Percentiles rank a stretch among this genome's conserved stretches.
These are phyloP conservation scores for Cantharis lateralis DNA, from an alignment of 2,888 invertebrate genomes.

Conservation along the genomic window DNA sequence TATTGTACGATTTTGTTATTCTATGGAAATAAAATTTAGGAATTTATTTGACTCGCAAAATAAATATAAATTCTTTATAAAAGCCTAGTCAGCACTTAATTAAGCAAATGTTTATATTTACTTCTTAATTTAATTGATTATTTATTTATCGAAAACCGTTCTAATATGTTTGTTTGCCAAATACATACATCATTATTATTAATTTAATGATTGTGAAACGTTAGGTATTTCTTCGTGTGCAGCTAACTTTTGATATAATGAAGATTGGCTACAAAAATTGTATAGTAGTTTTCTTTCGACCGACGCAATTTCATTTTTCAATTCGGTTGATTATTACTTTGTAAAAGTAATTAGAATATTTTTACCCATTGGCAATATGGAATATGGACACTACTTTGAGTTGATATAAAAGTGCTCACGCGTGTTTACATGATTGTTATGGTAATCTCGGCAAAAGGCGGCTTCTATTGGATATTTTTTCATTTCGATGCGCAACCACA, in stretches of 20 bases:
- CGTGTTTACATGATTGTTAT: slow-evolving; percentile 35
- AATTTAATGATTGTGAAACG: neutral
- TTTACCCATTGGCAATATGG: neutral
- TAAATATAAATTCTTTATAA: neutral
- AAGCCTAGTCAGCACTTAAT: neutral
- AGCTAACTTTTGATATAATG: neutral
- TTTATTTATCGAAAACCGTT: neutral
- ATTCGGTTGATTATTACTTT: neutral
- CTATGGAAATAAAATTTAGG: neutral
- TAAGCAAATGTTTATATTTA: neutral
- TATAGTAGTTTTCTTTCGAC: neutral
- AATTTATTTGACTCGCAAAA: neutral
- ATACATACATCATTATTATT: neutral
- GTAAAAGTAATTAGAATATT: neutral
- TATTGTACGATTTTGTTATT: neutral
- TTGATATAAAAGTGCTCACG: slow-evolving; percentile 28
- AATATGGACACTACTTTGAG: slow-evolving; percentile 1
- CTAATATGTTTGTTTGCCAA: neutral
- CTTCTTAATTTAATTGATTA: neutral
- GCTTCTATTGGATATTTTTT: slow-evolving; percentile 20
- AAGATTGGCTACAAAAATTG: neutral
- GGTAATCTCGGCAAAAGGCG: slow-evolving; percentile 25
- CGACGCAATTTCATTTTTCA: neutral
- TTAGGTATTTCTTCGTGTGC: neutral
- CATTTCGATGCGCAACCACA: slow-evolving; percentile 15